A percentile compares a stretch with the other conserved stretches of the same genome.
These are phyloP conservation scores for Platalea minor DNA, from an alignment of 2,797 vertebrate species.

Conservation along the genomic window DNA sequence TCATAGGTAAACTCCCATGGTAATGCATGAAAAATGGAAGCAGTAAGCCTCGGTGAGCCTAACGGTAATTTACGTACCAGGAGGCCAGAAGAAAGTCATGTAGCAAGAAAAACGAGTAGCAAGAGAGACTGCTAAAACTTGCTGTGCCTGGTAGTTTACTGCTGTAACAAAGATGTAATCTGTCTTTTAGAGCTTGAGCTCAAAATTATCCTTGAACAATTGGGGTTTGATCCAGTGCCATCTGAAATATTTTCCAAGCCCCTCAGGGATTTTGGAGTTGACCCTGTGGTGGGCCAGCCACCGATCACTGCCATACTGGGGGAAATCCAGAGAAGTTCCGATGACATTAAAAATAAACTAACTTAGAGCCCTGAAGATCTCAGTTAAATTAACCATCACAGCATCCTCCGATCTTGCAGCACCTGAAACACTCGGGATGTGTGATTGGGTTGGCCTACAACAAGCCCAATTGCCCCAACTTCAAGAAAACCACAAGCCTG, in stretches of 20 bases:
- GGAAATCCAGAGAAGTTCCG: neutral
- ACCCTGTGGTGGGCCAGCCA: neutral
- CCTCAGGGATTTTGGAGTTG: neutral
- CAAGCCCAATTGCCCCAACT: neutral
- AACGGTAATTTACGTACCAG: neutral
- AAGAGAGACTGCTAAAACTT: slow-evolving; percentile 31
- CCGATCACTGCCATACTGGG: neutral
- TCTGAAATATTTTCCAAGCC: neutral
- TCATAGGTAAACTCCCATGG: slow-evolving; percentile 38
- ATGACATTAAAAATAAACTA: neutral
- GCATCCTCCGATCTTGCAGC: neutral
- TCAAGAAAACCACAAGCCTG: neutral
- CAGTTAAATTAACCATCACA: neutral
- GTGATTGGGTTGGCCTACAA: neutral
- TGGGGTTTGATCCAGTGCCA: neutral
- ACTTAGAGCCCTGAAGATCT: neutral
- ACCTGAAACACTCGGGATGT: neutral
- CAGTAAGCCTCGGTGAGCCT: neutral
- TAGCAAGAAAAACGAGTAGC: slow-evolving; percentile 42
- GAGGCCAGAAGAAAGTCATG: slow-evolving; percentile 12
- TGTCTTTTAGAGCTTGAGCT: neutral
- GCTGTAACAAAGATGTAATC: slow-evolving; percentile 1
- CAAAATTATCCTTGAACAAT: neutral
- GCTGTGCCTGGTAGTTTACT: slow-evolving; percentile 21
- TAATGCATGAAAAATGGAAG: slow-evolving; percentile 8